Conservation (phyloP, 1,140 invertebrate species). For the Drosophila leontia region DNA sequence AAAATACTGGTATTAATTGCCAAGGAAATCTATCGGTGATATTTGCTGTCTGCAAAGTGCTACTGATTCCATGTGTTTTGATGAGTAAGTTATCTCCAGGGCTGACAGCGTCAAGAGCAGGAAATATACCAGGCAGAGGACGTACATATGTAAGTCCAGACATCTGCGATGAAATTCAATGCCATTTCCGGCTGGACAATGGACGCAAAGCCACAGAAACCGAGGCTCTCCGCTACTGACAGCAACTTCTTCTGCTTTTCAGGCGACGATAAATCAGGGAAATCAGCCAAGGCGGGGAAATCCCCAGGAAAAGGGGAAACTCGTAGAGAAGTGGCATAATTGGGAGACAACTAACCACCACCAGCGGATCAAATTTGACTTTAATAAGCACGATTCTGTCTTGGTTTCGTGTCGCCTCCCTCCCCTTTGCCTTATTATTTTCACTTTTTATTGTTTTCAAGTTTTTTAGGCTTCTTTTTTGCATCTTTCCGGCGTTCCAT, state of each 20-base stretch:
- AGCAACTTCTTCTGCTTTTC: neutral
- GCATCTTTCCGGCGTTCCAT: constrained; percentile 11
- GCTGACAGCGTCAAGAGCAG: constrained; percentile 22
- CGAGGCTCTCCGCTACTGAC: constrained; percentile 1
- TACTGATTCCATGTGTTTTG: neutral
- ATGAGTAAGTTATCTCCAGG: constrained; percentile 4
- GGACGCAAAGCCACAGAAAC: constrained; percentile 11
- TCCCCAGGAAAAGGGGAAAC: neutral
- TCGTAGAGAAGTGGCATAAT: constrained; percentile 21
- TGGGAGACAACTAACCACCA: constrained; percentile 15
- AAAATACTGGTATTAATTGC: too few relatives aligned
- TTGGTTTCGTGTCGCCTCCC: neutral
- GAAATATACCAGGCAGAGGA: constrained; percentile 8
- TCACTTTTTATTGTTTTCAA: neutral
- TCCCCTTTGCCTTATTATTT: neutral
- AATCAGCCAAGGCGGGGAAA: constrained; percentile 1
- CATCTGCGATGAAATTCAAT: constrained; percentile 16
- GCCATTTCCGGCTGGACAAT: constrained; percentile 30
- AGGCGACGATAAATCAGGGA: constrained; percentile 16
- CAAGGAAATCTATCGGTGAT: neutral
- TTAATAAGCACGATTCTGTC: constrained; percentile 35
- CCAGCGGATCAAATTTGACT: constrained; percentile 25
- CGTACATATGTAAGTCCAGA: neutral
- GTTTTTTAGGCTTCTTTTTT: constrained; percentile 2
- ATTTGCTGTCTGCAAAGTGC: neutral